Base-by-base conservation (phyloP, 2,888 invertebrate species). In the Apocheima hispidaria region DNA sequence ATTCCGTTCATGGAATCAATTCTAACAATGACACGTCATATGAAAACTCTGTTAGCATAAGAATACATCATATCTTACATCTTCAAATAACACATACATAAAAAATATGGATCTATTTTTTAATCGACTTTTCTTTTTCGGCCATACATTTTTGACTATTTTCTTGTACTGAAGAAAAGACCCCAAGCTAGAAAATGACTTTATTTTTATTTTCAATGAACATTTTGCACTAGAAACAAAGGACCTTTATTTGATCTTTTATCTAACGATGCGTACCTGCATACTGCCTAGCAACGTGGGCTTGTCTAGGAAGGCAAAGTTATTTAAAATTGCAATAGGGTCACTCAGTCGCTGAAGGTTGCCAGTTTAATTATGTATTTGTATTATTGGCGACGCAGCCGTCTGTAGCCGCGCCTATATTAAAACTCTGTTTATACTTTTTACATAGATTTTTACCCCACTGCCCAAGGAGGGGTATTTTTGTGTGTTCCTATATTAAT, bases 261-360 rank as follows among this genome's bases (percentile, higher is more conserved):
- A 12, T 18, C 12, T 40, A 55, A 21, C 26, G 36, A 51, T 64
- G 53, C 41, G 41, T 41, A 41, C 30, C n/a, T 7, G 18, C 18
- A 21, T 14, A 14, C n/a, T 33, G 12, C 33, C 1, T 33, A 55
- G 43, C 50, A 21, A 30, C 16, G 46, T 23, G 23, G 60, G 49
- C 60, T 61, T 50, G 56, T 63, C 56, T 54, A 66, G 65, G 70
- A 70, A 70, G 66, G 65, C 48, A 35, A 35, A 57, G 53, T 71
- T 57, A 30, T 63, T 70, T 70, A 57, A 66, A 66, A 60, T 68
- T 66, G 69, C 61, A 72, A 71, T 80, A 60, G 65, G 83, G 82
- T 86, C 83, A 80, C 85, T 84, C 81, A 83, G 78, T 79, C 79
- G 75, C 23, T 61, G 82, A 87, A 88, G 87, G 88, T 77, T 79